Evolutionary conservation across 2,888 invertebrate species (phyloP).

Genomic region (Drosophila parthenogenetica): DNA sequence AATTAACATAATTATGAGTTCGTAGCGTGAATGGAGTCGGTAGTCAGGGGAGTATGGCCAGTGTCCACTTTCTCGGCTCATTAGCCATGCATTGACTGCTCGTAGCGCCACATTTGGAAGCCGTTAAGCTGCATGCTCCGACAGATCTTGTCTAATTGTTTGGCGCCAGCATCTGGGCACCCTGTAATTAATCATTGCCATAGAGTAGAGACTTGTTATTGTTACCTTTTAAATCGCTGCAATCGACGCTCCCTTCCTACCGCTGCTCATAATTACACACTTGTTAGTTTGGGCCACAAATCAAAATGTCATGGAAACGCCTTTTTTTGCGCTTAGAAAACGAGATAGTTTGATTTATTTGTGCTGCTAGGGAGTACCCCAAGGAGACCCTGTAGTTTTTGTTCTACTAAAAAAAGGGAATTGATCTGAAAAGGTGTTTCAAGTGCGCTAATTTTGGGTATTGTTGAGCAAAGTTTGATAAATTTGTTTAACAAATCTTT

Average conservation of each 20-base stretch:
- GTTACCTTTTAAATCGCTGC: conserved; percentile 77
- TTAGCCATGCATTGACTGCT: conserved; percentile 75
- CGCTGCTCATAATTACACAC: conserved; percentile 79
- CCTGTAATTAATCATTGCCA: conserved; percentile 67
- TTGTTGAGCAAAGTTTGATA: too few species aligned
- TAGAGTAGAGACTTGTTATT: conserved; percentile 55
- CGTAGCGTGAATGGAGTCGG: conserved; percentile 11
- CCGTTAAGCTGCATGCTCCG: conserved; percentile 60
- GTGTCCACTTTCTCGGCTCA: conserved; percentile 75
- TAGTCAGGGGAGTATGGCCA: conserved; percentile 6
- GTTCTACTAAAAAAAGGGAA: too few species aligned
- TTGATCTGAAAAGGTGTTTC: too few species aligned
- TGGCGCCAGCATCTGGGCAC: conserved; percentile 67
- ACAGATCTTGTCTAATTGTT: conserved; percentile 70
- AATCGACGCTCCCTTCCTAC: conserved; percentile 30
- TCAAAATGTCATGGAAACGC: conserved; percentile 76
- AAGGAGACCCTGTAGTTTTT: too few species aligned
- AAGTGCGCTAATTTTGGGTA: too few species aligned
- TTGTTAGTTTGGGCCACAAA: conserved; percentile 82
- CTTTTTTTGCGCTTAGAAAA: conserved; percentile 53
- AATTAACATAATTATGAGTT: conserved; percentile 82
- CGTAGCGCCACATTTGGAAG: conserved; percentile 68
- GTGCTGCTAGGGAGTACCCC: neutral
- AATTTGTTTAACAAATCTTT: neutral
- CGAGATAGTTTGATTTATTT: conserved; percentile 68